These are phyloP conservation scores for Eonycteris spelaea DNA, from an alignment of 2,113 vertebrate species.

Conservation along the genomic window DNA sequence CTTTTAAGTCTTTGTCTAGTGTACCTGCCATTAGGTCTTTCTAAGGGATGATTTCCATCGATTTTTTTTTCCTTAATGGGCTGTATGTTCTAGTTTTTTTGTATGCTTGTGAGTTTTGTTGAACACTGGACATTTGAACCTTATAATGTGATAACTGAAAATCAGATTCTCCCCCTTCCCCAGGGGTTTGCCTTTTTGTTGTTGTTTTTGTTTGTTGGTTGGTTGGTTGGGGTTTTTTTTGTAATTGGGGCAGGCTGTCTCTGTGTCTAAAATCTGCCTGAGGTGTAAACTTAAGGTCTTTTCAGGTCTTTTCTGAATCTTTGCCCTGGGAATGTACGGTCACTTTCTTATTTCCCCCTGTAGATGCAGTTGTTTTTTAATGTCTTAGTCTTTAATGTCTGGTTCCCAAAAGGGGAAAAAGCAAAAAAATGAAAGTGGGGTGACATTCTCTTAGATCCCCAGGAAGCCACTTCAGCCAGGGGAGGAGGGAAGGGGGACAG, in stretches of 20 bases:
- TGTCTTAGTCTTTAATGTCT: neutral
- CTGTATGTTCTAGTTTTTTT: neutral
- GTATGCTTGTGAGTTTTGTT: neutral
- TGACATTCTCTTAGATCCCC: no score
- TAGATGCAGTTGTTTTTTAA: neutral
- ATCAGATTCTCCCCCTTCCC: neutral
- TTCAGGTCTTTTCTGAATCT: neutral
- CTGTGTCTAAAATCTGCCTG: neutral
- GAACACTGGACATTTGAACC: neutral
- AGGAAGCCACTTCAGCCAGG: neutral
- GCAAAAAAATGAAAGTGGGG: neutral
- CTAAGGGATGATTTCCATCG: neutral
- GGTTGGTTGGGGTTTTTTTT: no score
- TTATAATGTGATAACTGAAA: neutral
- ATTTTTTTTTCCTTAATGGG: neutral
- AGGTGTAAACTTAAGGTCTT: neutral
- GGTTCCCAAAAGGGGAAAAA: neutral
- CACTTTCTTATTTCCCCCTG: neutral
- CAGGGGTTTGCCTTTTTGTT: no score
- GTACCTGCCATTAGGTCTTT: neutral
- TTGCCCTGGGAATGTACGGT: neutral
- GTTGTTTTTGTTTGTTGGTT: no score
- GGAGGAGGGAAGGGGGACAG: no score
- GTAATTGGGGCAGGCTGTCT: neutral
- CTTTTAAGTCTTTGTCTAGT: neutral